Base-by-base conservation (phyloP, 2,888 invertebrate genomes). In the Eledona agricola region DNA sequence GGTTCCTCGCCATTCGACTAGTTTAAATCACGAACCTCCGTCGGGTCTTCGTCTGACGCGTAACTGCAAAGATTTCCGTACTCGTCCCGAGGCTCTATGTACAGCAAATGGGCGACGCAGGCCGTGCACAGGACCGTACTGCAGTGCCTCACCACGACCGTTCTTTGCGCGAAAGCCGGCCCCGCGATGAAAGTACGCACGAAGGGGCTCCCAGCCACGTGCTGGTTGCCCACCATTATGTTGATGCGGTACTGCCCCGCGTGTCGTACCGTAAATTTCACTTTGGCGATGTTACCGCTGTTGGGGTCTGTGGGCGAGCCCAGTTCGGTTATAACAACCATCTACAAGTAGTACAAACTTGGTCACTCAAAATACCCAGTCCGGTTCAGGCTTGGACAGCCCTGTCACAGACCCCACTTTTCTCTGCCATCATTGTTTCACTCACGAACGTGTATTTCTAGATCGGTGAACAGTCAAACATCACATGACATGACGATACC, bases 231-330 rank as follows among this genome's bases (percentile, higher is more conserved):
- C 51, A 95, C 89, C 76, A 90, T 83, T 46, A 96, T 85, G 34
- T 89, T 88, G 62, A 96, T 88, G 69, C 86, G 84, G 78, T 96
- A 96, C 64, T 89, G 86, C 17, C 96, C 96, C 10, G 95, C 90
- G 62, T 90, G 89, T 59, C 95, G 86, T 55, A 95, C 95, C 3
- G 93, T 93, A 79, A 96, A 96, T 73, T 93, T 93, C 43, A 93
- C 92, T 65, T 89, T 87, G 40, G 93, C 93, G 26, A 89, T 85
- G 77, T 96, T 91, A 46, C 91, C 92, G 70, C 86, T 86, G 66
- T 88, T 85, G 10, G 93, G 91, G 75, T 93, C 90, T 17, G 86
- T 85, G 4, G 90, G 89, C 1, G 93, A 93, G 28, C 94, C 95
- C 69, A 94, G 80, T 78, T 95, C 93, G 66, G 90, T 85, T 55